Evolutionary conservation across 53 echinoderm and acorn worm genomes (phyloP).

Genomic region (Temnopleurus reevesii): DNA sequence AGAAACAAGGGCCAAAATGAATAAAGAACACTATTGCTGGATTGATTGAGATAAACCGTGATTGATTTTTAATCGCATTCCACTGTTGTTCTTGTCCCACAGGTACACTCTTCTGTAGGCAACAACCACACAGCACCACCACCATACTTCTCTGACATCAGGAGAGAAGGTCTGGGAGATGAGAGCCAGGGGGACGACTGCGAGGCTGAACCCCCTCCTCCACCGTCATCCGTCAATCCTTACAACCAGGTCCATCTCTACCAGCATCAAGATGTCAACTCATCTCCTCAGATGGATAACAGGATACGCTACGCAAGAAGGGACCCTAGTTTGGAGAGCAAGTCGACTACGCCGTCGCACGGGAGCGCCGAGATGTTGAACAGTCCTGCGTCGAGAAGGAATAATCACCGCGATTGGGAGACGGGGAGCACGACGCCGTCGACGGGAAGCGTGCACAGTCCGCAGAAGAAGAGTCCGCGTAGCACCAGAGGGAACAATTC

Average conservation of each 20-base stretch:
- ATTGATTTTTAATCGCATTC: not conserved
- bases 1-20: no score
- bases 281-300: constrained; percentile 43
- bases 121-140: constrained; percentile 59
- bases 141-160: constrained; percentile 28
- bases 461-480: not conserved
- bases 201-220: constrained; percentile 91
- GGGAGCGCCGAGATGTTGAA: constrained; percentile 67
- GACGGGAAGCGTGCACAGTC: constrained; percentile 53
- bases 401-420: constrained; percentile 52
- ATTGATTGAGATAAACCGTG: no score
- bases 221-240: constrained; percentile 49
- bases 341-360: constrained; percentile 70
- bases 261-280: constrained; percentile 60
- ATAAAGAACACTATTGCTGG: no score
- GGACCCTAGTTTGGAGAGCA: constrained; percentile 67
- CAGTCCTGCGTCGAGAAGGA: constrained; percentile 67
- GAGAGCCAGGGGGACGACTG: constrained; percentile 90
- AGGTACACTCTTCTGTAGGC: constrained; percentile 59
- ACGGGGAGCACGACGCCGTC: constrained; percentile 62
- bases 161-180: constrained; percentile 58
- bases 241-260: constrained; percentile 60
- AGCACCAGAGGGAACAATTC: constrained; percentile 8
- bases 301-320: constrained; percentile 65
- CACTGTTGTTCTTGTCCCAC: not conserved